Conservation (phyloP, 2,888 invertebrate genomes). For the Hyppa rectilinea region DNA sequence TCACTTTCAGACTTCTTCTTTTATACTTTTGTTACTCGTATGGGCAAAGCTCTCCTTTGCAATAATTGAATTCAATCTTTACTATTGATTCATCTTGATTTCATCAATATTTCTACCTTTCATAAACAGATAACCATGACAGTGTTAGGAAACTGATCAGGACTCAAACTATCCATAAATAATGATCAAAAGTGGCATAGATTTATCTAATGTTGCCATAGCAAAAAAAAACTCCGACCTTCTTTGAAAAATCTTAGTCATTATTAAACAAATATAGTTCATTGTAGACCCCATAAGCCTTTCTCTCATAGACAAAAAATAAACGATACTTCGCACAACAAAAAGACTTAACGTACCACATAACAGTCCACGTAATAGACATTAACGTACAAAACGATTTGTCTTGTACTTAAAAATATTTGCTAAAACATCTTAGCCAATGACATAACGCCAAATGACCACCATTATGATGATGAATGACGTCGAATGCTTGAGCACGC, state of each 20-base stretch:
- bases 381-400: conserved; percentile 63
- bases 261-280: background rate
- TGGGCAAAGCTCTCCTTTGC: background rate
- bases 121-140: background rate
- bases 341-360: conserved; percentile 41
- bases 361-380: conserved; percentile 53
- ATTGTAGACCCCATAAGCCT: conserved; percentile 21
- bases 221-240: background rate
- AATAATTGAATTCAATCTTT: background rate
- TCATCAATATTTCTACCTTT: background rate
- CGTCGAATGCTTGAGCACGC: conserved; percentile 59
- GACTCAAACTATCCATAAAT: background rate
- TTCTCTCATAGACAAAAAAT: conserved; percentile 49
- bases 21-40: no score
- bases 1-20: no score
- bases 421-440: conserved; percentile 63
- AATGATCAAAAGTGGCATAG: background rate
- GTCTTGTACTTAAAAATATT: conserved; percentile 66
- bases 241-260: conserved; percentile 3
- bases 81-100: background rate
- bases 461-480: conserved; percentile 67
- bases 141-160: background rate
- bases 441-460: conserved; percentile 67
- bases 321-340: conserved; percentile 38
- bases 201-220: no score